These are phyloP conservation scores for Echiichthys vipera DNA, from an alignment of 2,797 vertebrate species.

Conservation along the genomic window DNA sequence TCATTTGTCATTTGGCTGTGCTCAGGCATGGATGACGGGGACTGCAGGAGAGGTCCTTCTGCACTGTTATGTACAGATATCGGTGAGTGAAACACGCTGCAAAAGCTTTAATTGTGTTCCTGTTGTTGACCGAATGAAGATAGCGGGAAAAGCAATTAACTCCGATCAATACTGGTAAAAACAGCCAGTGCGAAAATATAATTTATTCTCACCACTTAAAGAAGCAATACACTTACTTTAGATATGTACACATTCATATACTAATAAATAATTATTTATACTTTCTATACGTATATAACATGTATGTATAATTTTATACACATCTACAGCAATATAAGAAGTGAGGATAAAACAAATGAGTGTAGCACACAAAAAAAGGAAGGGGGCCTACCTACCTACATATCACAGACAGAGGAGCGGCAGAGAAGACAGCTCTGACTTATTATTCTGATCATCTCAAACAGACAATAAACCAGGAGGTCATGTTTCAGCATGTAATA, in stretches of 20 bases:
- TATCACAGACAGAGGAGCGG: constrained; percentile 63
- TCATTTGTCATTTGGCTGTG: constrained; percentile 87
- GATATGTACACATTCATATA: constrained; percentile 12
- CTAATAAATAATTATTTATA: constrained; percentile 11
- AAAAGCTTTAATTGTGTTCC: constrained; percentile 73
- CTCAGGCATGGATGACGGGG: constrained; percentile 79
- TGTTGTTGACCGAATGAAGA: constrained; percentile 70
- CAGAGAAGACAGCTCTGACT: constrained; percentile 77
- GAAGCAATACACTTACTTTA: constrained; percentile 17
- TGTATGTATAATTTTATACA: not conserved
- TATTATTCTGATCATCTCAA: constrained; percentile 86
- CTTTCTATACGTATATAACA: constrained; percentile 10
- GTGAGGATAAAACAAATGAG: constrained; percentile 34
- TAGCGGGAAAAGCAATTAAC: constrained; percentile 72
- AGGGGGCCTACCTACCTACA: constrained; percentile 53
- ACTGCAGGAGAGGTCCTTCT: constrained; percentile 66
- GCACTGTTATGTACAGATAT: constrained; percentile 68
- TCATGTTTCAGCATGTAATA: constrained; percentile 80
- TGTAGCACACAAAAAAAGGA: constrained; percentile 44
- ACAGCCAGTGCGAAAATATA: constrained; percentile 52
- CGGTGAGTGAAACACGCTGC: constrained; percentile 46
- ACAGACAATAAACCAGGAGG: constrained; percentile 82
- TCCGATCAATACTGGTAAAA: constrained; percentile 65
- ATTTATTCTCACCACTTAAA: constrained; percentile 40
- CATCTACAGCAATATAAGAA: constrained; percentile 13